phyloP scores from a whole-genome alignment of 1,140 invertebrate species.

The Xylocopa sonorina region DNA sequence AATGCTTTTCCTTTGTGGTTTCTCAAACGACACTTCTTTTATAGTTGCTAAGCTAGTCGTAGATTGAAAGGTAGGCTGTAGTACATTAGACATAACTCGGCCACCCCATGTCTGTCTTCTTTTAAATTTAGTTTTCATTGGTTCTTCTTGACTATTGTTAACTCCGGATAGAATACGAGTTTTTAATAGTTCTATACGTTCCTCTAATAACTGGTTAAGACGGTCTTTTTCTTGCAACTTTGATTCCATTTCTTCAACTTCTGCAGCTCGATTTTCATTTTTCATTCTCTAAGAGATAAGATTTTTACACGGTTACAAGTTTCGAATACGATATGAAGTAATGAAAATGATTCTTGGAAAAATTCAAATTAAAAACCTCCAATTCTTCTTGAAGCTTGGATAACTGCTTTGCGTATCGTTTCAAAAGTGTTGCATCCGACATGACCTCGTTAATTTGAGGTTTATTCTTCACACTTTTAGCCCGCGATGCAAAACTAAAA shows the following conservation, averaged over 20 bases:
- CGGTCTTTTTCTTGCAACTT: constrained; percentile 58
- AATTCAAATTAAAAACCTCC: constrained; percentile 65
- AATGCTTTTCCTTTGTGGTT: constrained; percentile 18
- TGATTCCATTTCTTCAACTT: constrained; percentile 52
- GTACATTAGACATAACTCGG: constrained; percentile 23
- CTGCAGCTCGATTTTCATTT: constrained; percentile 19
- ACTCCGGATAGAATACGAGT: constrained; percentile 55
- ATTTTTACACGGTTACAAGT: not conserved
- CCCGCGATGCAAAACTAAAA: constrained; percentile 85
- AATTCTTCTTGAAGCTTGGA: constrained; percentile 79
- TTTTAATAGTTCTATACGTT: constrained; percentile 51
- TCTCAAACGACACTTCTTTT: constrained; percentile 54
- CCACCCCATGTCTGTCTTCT: constrained; percentile 60
- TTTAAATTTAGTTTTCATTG: constrained; percentile 45
- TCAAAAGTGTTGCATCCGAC: constrained; percentile 85
- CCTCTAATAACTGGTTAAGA: constrained; percentile 43
- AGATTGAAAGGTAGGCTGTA: constrained; percentile 2
- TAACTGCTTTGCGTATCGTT: constrained; percentile 82
- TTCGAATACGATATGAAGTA: not conserved
- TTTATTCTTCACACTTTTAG: constrained; percentile 87
- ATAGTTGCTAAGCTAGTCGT: constrained; percentile 39
- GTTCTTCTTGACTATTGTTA: not conserved
- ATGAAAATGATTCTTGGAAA: constrained; percentile 10
- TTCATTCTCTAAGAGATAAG: constrained; percentile 46
- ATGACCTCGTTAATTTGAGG: constrained; percentile 88